Conservation (phyloP, 1,140 invertebrate genomes). For the Apis cerana region DNA sequence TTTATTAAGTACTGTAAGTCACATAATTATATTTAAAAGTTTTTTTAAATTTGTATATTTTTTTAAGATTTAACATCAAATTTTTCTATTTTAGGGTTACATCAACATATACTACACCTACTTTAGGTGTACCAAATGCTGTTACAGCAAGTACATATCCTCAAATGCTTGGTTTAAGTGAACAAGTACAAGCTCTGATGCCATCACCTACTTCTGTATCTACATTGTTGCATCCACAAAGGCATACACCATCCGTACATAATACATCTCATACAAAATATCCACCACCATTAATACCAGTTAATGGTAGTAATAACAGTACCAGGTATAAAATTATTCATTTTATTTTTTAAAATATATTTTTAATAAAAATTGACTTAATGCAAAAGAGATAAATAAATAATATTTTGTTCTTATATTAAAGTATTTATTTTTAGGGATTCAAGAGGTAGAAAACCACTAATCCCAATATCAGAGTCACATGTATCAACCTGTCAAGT, state of each 20-base stretch:
- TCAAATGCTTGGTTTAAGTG: constrained; percentile 78
- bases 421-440: constrained; percentile 65
- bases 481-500: constrained; percentile 83
- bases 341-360: neutral
- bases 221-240: constrained; percentile 76
- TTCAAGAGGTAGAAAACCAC: constrained; percentile 80
- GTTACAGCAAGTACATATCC: constrained; percentile 77
- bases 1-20: constrained; percentile 8
- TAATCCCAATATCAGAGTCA: constrained; percentile 85
- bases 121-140: constrained; percentile 76
- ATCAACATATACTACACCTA: constrained; percentile 79
- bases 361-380: neutral
- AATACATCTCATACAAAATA: constrained; percentile 80
- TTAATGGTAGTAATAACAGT: constrained; percentile 74
- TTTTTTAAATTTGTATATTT: neutral
- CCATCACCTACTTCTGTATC: constrained; percentile 74
- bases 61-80: neutral
- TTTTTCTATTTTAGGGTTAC: constrained; percentile 78
- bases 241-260: constrained; percentile 77
- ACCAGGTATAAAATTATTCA: constrained; percentile 47
- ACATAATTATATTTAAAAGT: constrained; percentile 1
- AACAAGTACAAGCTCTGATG: constrained; percentile 79
- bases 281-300: constrained; percentile 83
- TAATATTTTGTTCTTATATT: constrained; percentile 1
- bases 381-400: neutral